Percentiles rank a stretch among this genome's conserved stretches.
Evolutionary conservation across 2,113 vertebrate species (phyloP).

Genomic region (Caracal caracal): DNA sequence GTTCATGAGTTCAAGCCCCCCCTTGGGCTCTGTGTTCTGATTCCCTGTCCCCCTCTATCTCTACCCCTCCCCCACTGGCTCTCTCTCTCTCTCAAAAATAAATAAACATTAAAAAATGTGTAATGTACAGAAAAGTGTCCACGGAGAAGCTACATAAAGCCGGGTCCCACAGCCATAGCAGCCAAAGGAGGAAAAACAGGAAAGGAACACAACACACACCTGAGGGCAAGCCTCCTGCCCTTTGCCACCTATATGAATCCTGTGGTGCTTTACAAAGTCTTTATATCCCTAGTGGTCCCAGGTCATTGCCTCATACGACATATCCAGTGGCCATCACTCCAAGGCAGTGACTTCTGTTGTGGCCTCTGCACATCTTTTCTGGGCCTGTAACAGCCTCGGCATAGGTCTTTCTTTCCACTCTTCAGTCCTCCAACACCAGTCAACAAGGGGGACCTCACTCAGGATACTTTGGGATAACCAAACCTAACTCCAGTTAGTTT

Average conservation of each 20-base stretch:
- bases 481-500: background rate
- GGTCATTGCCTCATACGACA: background rate
- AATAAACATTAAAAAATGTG: background rate
- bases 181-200: background rate
- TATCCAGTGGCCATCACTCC: background rate
- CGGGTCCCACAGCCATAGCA: background rate
- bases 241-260: background rate
- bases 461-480: background rate
- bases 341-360: background rate
- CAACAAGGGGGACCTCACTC: background rate
- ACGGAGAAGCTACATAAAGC: background rate
- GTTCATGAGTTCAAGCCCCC: too few species aligned
- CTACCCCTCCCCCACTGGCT: too few species aligned
- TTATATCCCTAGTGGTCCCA: background rate
- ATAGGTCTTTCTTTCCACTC: fast-evolving
- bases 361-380: background rate
- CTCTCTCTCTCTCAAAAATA: too few species aligned
- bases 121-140: background rate
- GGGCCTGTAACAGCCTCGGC: background rate
- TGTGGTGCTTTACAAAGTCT: background rate
- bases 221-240: background rate
- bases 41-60: too few species aligned
- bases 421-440: background rate
- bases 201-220: background rate
- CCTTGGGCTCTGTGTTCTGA: too few species aligned